These are phyloP conservation scores for Vireo griseus DNA, from an alignment of 2,797 vertebrate genomes.

Conservation along the genomic window DNA sequence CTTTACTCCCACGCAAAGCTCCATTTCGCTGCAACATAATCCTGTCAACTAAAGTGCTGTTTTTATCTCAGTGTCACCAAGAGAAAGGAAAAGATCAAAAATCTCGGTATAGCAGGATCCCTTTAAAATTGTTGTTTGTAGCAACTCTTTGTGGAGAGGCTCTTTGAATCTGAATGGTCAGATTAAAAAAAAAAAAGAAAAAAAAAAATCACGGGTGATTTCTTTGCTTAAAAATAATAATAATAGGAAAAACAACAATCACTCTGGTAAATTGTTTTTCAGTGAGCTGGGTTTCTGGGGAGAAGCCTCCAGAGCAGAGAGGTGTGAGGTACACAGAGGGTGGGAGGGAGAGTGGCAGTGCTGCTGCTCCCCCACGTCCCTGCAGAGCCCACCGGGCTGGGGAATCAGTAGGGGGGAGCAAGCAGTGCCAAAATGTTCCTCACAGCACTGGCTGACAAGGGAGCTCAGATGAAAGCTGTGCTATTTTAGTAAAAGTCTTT, in stretches of 20 bases:
- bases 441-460: background rate
- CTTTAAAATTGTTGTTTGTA: background rate
- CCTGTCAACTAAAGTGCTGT: background rate
- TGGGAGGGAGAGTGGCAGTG: background rate
- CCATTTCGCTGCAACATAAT: background rate
- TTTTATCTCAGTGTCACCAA: background rate
- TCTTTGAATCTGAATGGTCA: background rate
- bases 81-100: background rate
- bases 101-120: background rate
- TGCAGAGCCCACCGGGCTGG: background rate
- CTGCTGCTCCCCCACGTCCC: background rate
- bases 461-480: conserved; percentile 1
- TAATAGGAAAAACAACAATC: background rate
- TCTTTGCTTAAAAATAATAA: background rate
- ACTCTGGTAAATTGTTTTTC: background rate
- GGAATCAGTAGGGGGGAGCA: background rate
- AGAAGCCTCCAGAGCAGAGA: background rate
- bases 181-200: background rate
- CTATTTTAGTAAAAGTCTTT: conserved; percentile 23
- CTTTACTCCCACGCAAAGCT: background rate
- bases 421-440: conserved; percentile 8
- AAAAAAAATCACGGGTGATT: background rate
- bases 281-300: background rate
- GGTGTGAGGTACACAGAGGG: background rate
- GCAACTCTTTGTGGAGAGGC: background rate